Evolutionary conservation across 2,888 invertebrate species (phyloP), one percentile per base, ranked within the genome.

Genomic region (Agapostemon virescens): DNA sequence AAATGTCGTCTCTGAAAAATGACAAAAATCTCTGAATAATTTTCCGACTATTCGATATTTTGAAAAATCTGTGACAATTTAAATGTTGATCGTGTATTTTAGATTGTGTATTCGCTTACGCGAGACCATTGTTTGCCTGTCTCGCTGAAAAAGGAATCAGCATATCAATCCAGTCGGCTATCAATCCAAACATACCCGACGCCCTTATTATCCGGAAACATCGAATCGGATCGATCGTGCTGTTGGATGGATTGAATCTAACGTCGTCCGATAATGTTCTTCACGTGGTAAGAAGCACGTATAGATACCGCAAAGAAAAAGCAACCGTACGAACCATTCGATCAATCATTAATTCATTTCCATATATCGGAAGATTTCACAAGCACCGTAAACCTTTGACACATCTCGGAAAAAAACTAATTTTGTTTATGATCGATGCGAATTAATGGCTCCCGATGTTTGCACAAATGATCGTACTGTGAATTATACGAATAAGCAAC

Each of bases 211-310:
- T 92, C 52, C 80, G 83, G 63, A 85, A 87, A 33, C 90, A 92
- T 73, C 90, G 92, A 0, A 85, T 93, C 6, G 92, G 92, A 40
- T 90, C 91, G 0, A 86, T 93, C 0, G 90, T 93, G 15, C 79
- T 92, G 33, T 63, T 92, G 15, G 93, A 93, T 64, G 88, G 87
- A 42, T 81, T 92, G 4, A 90, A 92, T 85, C 71, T 91, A 6
- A 90, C 90, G 1, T 85, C 88, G 0, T 77, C 89, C 11, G 90
- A 92, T 13, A 92, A 92, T 74, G 87, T 92, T n/a, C 84, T 93
- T 0, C 87, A 89, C 69, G 76, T 90, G 88, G 92, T 92, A 86
- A 72, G 67, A 17, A 61, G 38, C 30, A 15, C 36, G n/a, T 17
- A 13, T 33, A 1, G 5, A 15, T 15, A 30, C 45, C 1, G 13